Evolutionary conservation across 2,113 vertebrate species (phyloP).

Genomic region (Scomber colias): DNA sequence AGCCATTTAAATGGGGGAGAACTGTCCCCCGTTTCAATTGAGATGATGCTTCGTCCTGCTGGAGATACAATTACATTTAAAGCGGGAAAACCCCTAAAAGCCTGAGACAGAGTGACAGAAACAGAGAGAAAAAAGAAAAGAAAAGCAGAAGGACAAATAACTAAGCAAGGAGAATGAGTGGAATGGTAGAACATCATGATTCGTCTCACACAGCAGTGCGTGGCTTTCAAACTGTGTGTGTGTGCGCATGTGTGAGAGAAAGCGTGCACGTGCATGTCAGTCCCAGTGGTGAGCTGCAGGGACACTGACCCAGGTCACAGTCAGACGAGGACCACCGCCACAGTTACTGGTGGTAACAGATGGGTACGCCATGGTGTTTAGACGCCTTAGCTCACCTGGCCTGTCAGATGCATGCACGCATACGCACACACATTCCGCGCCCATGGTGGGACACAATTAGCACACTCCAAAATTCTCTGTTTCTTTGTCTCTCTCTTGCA

Average conservation of each 20-base stretch:
- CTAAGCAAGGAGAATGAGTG: background rate
- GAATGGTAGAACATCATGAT: background rate
- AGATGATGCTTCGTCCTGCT: constrained; percentile 10
- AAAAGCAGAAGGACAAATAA: constrained; percentile 3
- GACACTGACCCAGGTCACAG: constrained; percentile 68
- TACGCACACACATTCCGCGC: constrained; percentile 27
- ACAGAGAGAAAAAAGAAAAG: background rate
- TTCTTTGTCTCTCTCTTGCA: constrained; percentile 33
- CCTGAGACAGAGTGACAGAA: background rate
- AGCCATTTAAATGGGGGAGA: constrained; percentile 42
- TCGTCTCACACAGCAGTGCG: background rate
- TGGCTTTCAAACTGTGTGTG: constrained; percentile 25
- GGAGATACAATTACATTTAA: constrained; percentile 3
- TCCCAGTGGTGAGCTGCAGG: constrained; percentile 59
- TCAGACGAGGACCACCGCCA: constrained; percentile 70
- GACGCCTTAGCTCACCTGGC: constrained; percentile 61
- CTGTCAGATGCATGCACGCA: constrained; percentile 55
- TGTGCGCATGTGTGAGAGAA: background rate
- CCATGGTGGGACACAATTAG: constrained; percentile 71
- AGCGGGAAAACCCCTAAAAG: background rate
- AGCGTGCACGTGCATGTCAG: constrained; percentile 12
- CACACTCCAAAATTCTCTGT: constrained; percentile 50
- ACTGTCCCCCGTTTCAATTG: background rate
- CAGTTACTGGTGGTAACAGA: constrained; percentile 72
- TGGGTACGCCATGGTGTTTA: constrained; percentile 68